Evolutionary conservation across 2,888 invertebrate genomes (phyloP).

Genomic region (Deilephila elpenor): DNA sequence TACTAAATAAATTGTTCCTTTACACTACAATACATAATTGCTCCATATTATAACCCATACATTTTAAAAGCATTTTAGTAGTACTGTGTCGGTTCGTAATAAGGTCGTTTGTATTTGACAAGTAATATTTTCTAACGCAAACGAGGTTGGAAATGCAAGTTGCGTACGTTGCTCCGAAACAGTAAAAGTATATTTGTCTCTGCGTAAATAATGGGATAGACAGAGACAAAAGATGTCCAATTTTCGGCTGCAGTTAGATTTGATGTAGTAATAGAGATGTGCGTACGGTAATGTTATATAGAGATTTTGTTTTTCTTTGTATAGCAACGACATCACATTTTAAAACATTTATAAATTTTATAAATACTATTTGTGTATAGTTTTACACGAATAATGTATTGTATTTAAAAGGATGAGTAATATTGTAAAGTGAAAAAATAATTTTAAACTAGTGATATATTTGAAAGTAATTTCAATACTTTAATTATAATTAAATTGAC

Average conservation of each 20-base stretch:
- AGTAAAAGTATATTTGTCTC: conserved; percentile 20
- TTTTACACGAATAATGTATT: too few species aligned
- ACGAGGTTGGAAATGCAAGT: conserved; percentile 24
- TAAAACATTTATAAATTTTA: too few species aligned
- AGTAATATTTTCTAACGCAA: conserved; percentile 13
- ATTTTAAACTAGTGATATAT: too few species aligned
- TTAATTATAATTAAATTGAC: too few species aligned
- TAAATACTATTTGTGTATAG: too few species aligned
- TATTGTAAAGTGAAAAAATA: too few species aligned
- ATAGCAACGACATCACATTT: too few species aligned
- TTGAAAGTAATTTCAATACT: too few species aligned
- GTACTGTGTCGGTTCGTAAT: neutral
- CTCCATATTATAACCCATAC: neutral
- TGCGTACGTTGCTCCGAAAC: conserved; percentile 18
- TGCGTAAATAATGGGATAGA: neutral
- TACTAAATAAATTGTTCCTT: too few species aligned
- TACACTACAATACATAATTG: neutral
- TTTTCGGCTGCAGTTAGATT: conserved; percentile 16
- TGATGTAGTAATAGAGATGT: neutral
- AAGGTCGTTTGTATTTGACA: neutral
- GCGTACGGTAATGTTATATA: neutral
- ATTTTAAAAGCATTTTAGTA: neutral
- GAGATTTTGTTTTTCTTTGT: neutral
- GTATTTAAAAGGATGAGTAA: too few species aligned
- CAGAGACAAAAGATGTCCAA: conserved; percentile 3